Base-by-base conservation (phyloP, 2,797 vertebrate genomes). In the Cephalopachus bancanus region DNA sequence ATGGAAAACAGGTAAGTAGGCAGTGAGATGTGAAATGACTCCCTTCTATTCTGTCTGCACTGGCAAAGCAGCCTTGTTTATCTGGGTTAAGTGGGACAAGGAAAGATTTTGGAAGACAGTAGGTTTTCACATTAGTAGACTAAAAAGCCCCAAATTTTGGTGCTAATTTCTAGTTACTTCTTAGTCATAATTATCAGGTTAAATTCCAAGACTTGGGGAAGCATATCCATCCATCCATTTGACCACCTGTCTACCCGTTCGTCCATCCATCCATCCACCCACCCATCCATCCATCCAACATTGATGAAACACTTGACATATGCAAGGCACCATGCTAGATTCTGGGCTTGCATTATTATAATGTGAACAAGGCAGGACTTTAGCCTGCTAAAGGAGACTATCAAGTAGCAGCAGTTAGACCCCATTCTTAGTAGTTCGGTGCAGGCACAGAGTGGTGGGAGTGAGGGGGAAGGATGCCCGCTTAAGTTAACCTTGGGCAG, bases 91-190 rank as follows among this genome's bases (percentile, higher is more conserved):
- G 14, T 1, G 4, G 44, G 49, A 51, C 3, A 57, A 7, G 20
- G 5, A 33, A 65, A 80, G 72, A 49, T 37, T 72, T 44, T 49
- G 76, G 51, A 71, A 89, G 59, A 28, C 19, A 59, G 62, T 49
- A 69, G 69, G 0, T 72, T 93, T 93, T 81, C 80, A 78, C 7
- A 16, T 72, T 44, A 64, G 30, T 64, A 44, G 33, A 24, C 30
- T 53, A 22, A 53, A 65, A 57, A 79, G 24, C 26, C 55, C 59
- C 2, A 24, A 9, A 71, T 28, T 59, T 78, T 91, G 49, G n/a
- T 89, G 19, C 44, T 71, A 8, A 53, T 87, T 94, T 96, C 44
- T 79, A 71, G 17, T 67, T 79, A 26, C 9, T 67, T n/a, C 28
- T 89, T 74, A 26, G 44, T 57, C 19, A 9, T 91, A 65, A 84